Conservation (phyloP, 1,140 invertebrate species). For the Drosophila lowei region DNA sequence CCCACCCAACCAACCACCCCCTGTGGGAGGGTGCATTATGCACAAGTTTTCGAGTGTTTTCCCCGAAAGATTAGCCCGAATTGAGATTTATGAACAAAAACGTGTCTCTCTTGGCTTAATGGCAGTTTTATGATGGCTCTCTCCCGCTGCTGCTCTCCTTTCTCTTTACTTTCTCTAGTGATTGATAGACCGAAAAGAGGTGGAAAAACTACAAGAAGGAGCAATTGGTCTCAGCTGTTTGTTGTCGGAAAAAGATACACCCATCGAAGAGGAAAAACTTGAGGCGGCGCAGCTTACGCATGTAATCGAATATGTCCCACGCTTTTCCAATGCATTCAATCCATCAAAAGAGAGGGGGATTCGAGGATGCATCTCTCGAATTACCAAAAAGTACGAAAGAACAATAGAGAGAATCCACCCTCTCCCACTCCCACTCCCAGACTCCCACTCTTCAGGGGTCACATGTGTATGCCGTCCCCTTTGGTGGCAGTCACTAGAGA, state of each 20-base stretch:
- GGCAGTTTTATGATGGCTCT: constrained; percentile 73
- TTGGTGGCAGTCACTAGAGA: not conserved
- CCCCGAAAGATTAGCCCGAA: constrained; percentile 51
- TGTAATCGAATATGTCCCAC: constrained; percentile 66
- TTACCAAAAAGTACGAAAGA: constrained; percentile 58
- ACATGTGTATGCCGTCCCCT: constrained; percentile 30
- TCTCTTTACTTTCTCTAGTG: constrained; percentile 17
- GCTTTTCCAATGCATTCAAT: constrained; percentile 57
- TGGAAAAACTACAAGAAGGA: constrained; percentile 13
- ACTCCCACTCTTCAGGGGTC: constrained; percentile 10
- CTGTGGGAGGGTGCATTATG: constrained; percentile 24
- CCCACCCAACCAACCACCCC: not conserved
- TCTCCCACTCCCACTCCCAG: constrained; percentile 11
- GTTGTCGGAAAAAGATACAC: constrained; percentile 72
- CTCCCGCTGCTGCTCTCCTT: constrained; percentile 2
- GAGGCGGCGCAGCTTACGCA: constrained; percentile 68
- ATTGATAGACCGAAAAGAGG: constrained; percentile 59
- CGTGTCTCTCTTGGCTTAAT: constrained; percentile 49
- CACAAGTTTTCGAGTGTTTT: constrained; percentile 25
- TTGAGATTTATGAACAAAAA: constrained; percentile 65
- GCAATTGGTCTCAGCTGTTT: constrained; percentile 74
- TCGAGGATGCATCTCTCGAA: constrained; percentile 53
- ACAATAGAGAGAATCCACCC: constrained; percentile 24
- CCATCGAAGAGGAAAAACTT: constrained; percentile 56
- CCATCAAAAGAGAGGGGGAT: constrained; percentile 55